phyloP scores from a whole-genome alignment of 2,797 vertebrate species.

The Cossypha polioptera region DNA sequence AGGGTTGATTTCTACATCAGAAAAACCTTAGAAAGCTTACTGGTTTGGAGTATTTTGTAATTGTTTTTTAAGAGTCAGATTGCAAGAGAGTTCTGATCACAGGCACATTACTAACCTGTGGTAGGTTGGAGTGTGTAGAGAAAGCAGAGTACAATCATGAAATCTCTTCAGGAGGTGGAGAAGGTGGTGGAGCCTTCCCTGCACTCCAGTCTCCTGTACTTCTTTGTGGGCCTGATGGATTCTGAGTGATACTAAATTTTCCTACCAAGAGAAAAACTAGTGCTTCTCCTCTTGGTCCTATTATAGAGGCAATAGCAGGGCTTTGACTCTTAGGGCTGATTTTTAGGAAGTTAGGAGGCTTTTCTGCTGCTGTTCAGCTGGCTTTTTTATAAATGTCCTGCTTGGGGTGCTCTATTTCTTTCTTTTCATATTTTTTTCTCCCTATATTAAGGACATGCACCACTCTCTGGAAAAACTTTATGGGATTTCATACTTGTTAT shows the following conservation, averaged over 20 bases:
- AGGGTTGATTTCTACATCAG: neutral
- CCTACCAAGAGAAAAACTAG: neutral
- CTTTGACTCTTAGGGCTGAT: neutral
- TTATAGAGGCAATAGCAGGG: neutral
- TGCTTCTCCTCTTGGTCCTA: neutral
- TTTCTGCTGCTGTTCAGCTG: neutral
- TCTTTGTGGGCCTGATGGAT: neutral
- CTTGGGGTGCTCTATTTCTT: neutral
- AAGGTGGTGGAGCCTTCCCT: neutral
- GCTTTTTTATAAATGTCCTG: neutral
- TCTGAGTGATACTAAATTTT: neutral
- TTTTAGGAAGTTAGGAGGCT: neutral
- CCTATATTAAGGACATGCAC: neutral
- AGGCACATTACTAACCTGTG: neutral
- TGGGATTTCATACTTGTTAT: neutral
- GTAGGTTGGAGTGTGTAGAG: neutral
- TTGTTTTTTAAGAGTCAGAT: neutral
- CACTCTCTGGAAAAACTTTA: neutral
- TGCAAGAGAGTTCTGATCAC: neutral
- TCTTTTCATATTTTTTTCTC: fast-evolving
- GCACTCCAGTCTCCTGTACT: neutral
- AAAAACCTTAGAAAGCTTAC: neutral
- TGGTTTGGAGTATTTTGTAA: neutral
- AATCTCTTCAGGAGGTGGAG: neutral
- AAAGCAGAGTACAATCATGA: neutral